phyloP scores from a whole-genome alignment of 2,888 invertebrate genomes.

The Thecophora atra region DNA sequence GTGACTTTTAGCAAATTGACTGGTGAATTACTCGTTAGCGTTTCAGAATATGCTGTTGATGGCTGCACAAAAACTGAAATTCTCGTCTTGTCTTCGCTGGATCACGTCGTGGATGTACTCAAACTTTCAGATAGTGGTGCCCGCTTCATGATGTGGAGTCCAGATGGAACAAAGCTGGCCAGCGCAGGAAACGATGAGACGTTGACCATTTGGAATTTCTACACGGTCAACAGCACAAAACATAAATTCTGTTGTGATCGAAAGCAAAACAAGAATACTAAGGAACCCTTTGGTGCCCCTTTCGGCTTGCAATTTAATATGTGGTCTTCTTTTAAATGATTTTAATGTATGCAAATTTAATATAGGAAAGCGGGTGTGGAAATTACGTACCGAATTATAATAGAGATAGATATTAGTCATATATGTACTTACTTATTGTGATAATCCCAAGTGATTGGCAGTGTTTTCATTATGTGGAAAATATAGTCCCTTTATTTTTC shows the following conservation, averaged over 20 bases:
- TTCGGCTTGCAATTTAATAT: constrained; percentile 45
- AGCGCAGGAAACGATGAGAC: constrained; percentile 65
- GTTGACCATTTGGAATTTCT: constrained; percentile 65
- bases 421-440: too few relatives aligned
- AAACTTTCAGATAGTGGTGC: constrained; percentile 55
- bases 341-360: not conserved
- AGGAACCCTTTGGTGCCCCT: constrained; percentile 32
- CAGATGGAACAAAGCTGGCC: constrained; percentile 59
- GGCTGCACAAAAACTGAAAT: constrained; percentile 53
- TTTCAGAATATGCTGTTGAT: constrained; percentile 49
- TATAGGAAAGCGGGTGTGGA: not conserved
- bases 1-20: constrained; percentile 65
- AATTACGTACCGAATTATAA: too few relatives aligned
- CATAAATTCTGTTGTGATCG: constrained; percentile 8
- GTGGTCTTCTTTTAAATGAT: constrained; percentile 45
- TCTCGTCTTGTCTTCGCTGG: constrained; percentile 61
- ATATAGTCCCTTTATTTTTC: too few relatives aligned
- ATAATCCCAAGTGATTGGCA: too few relatives aligned
- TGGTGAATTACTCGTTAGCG: constrained; percentile 65
- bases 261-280: constrained; percentile 27
- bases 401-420: too few relatives aligned
- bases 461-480: too few relatives aligned
- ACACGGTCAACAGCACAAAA: constrained; percentile 40
- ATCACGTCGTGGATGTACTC: constrained; percentile 61
- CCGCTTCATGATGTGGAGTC: constrained; percentile 61